Base-by-base conservation (phyloP, 2,797 vertebrate genomes). In the Sebastes dallii region DNA sequence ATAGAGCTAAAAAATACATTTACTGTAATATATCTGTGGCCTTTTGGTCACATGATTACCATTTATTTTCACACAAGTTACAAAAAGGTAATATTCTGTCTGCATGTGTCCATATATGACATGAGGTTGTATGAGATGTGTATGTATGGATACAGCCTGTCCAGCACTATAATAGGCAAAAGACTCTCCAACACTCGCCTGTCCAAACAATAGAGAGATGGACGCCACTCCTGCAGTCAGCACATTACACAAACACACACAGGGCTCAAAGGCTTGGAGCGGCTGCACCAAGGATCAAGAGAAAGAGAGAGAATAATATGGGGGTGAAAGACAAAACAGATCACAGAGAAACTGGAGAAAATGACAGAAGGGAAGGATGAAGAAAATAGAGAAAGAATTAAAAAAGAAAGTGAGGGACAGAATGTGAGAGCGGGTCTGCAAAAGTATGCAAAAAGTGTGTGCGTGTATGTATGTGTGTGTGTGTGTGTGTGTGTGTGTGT, bases 171-270 rank as follows among this genome's bases (percentile, higher is more conserved):
- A 82, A 85, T 78, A 62, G 9, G 62, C 36, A 50, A 73, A 78
- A 79, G 66, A 71, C 72, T 4, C 64, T 62, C 78, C 54, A 59
- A 30, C 72, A 66, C 29, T 84, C 3, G 72, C 54, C 80, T 67
- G 71, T 59, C 78, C 18, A 79, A 84, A 94, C 88, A 91, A 91
- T 76, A 73, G 87, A 84, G 84, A 65, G 64, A 78, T 83, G 68
- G 77, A 72, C 72, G 65, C 36, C 30, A 14, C 72, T 78, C 75
- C 87, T 88, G 88, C 92, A 93, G 95, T 98, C 98, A 97, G 97
- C 97, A 96, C 94, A 95, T 97, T 95, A 94, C 93, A 93, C 84
- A 90, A 84, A 82, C 68, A 80, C 82, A 94, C 93, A 93, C 84
- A 91, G 84, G 88, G 93, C 92, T 96, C 93, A 96, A 96, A 95